Percentiles rank a stretch among this genome's conserved stretches.
Conservation (phyloP, 2,113 vertebrate species). For the Alces alces region DNA sequence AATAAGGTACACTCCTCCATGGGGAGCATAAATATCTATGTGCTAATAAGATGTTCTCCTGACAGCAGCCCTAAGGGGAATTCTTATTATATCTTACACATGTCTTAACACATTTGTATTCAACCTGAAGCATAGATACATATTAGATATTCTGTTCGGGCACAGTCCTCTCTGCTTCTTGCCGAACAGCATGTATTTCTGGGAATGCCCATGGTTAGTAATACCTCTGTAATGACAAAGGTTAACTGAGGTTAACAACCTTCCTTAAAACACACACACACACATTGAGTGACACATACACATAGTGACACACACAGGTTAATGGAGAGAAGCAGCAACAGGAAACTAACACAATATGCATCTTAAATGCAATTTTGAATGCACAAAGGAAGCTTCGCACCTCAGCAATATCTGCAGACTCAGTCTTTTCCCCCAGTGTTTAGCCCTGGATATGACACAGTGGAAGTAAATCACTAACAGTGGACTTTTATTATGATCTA, state of each 20-base stretch:
- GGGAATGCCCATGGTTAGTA: background rate
- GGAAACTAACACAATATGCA: background rate
- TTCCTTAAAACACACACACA: background rate
- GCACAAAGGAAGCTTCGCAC: background rate
- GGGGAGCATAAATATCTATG: background rate
- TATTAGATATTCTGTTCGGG: conserved; percentile 20
- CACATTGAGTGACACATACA: background rate
- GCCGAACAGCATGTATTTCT: conserved; percentile 41
- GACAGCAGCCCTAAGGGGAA: conserved; percentile 1
- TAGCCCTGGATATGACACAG: background rate
- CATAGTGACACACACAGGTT: background rate
- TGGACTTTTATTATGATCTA: background rate
- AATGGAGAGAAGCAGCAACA: background rate
- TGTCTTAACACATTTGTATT: conserved; percentile 41
- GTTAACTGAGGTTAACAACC: conserved; percentile 21
- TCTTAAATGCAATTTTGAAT: conserved; percentile 8
- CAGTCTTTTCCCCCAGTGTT: background rate
- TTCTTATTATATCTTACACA: conserved; percentile 37
- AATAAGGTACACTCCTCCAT: background rate
- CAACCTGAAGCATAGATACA: conserved; percentile 1
- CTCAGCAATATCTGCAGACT: background rate
- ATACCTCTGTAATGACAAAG: background rate
- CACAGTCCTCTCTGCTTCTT: background rate
- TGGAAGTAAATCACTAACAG: background rate
- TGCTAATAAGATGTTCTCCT: background rate